Base-by-base conservation (phyloP, 2,888 invertebrate species). In the Lycocerus yunnanus region DNA sequence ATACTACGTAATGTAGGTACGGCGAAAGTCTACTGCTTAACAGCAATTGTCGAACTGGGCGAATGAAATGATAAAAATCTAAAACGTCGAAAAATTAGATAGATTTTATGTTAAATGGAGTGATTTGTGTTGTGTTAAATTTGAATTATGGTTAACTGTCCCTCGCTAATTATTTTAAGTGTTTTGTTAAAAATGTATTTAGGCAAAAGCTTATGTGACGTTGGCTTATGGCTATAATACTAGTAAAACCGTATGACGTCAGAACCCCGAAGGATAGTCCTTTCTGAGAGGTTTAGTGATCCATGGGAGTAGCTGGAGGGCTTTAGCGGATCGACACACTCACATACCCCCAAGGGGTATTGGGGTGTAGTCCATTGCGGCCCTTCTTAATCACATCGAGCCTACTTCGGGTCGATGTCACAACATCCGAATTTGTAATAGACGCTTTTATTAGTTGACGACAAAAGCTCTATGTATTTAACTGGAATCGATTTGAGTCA, bases 381-480 rank as follows among this genome's bases (percentile, higher is more conserved):
- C 70, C 75, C 73, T 75, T 75, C 75, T 75, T 75, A 75, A 75
- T 75, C 72, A 75, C 75, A 74, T 74, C 75, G 69, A 71, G 75
- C 68, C 66, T 68, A 71, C 71, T 66, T 72, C 72, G 73, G 70
- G 70, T 73, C 69, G 72, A 58, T 72, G 69, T 75, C 75, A 74
- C 74, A 68, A 65, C 75, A 66, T 75, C 68, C 72, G 75, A 66
- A 71, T 73, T 73, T 69, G 75, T 69, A 75, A 75, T 73, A 70
- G 65, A 71, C 70, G 59, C 63, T 70, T 73, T 69, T 67, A 73
- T 73, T 73, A 73, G 75, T 75, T 58, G 65, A 27, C 63, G 69
- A 61, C 69, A 68, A 75, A 72, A 43, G 43, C 43, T 72, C 66
- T 75, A 72, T 27, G 21, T 24, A 66, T 24, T 24, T 66, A 15